Evolutionary conservation across 35 echinoderm and acorn worm species (phyloP), one percentile per base, ranked within the genome.

Genomic region (Diadema setosum): DNA sequence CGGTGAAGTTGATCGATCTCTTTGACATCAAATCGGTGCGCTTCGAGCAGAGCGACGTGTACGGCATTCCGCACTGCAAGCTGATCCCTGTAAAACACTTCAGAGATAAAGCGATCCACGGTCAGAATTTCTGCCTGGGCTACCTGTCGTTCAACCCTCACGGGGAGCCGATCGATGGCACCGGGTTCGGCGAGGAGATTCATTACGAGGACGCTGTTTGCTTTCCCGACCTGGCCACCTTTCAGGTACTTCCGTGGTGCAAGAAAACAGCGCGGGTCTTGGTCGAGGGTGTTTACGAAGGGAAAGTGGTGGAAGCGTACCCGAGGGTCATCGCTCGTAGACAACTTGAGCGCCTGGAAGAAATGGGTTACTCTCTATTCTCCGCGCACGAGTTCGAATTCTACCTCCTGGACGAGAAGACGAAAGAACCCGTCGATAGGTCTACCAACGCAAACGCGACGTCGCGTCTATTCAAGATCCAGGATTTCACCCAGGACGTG

Each of bases 151-250:
- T 83, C 27, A 82, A 93, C 44, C 85, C 91, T 11, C 32, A 88
- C 23, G 73, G 70, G 16, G 56, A 59, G 5, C 4, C 74, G 9
- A 45, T 87, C 9, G 2, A n/a, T 25, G 91, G 85, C 32, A 86
- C 84, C 2, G 84, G 91, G 2, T 93, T 87, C 46, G 39, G 44
- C 27, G 91, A 93, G 23, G 91, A 93, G 55, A 55, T 87, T 8
- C 44, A 49, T 33, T 87, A 93, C 45, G 42, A 67, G 20, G 91
- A 93, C 37, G 52, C 31, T 6, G 40, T 93, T 6, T 67, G 43
- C 49, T 87, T 88, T 45, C 84, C 91, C 52, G 91, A 93, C 40
- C 58, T 93, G 31, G 36, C 36, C 35, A 88, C 91, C 26, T 93
- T 93, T 57, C 84, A 60, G 48, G 57, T 57, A 2, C 34, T 93